Evolutionary conservation across 2,797 vertebrate species (phyloP), one percentile per base, ranked within the genome.

Genomic region (Masticophis lateralis): DNA sequence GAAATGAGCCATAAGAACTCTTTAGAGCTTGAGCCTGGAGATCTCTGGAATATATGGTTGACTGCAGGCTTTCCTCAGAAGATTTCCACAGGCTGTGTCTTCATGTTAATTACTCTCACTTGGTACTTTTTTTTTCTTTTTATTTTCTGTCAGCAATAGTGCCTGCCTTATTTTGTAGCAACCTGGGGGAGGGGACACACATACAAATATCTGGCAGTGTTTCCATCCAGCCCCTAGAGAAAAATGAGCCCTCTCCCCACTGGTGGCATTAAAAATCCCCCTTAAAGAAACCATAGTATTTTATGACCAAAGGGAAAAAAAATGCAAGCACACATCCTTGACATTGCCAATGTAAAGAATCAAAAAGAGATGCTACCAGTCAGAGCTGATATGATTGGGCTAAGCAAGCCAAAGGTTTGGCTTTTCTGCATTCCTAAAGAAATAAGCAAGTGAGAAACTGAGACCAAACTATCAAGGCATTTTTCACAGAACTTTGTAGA

Each of bases 401-500:
- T 60, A 20, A 43, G 28, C 51, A 10, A 47, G 86, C 83, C 91
- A 87, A 9, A 51, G 5, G 11, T 91, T n/a, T 51, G 32, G 28
- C 55, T 43, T 55, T 66, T 90, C 53, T 79, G 27, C 55, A 22
- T 90, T 56, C 90, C 51, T 56, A 12, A 11, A 43, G 43, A 83
- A 47, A 14, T 88, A 74, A 91, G 55, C 55, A 79, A 57, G 4
- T 83, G 69, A 47, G 91, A 66, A 92, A 10, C 18, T 18, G 83
- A 93, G 32, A 66, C 60, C 92, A 92, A 94, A 94, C 37, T 63
- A 89, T 69, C n/a, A 28, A 57, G 18, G 4, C 57, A 1, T 9
- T 91, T 91, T 43, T 16, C 0, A 0, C 37, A 94, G 56, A 93
- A 74, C 92, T 93, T 53, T 86, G 87, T 79, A 90, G 86, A 95